Base-by-base conservation (phyloP, 1,140 invertebrate genomes). In the Temnothorax nylanderi region DNA sequence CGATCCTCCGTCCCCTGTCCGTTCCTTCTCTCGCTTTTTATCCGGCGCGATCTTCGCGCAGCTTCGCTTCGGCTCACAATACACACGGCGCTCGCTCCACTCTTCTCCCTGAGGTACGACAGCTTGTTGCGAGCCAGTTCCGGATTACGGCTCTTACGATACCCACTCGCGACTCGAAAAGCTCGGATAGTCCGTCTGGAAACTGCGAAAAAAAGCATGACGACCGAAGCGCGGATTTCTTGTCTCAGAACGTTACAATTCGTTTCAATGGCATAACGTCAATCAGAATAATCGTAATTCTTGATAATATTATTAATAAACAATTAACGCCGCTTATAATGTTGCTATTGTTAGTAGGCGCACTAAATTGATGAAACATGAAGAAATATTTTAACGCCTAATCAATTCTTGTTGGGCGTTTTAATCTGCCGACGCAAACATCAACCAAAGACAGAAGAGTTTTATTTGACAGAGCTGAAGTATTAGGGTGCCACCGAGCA, bases 131-230 rank as follows among this genome's bases (percentile, higher is more conserved):
- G n/a, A 90, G 58, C 89, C 81, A 90, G 89, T 88, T 90, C 76
- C 89, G 86, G 89, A 90, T 90, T 90, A 90, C 86, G 44, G 34
- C 81, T 67, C 87, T 87, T 85, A 85, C 88, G 80, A 85, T 88
- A 76, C 69, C 72, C 62, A 8, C 44, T 72, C n/a, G 74, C 58
- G 21, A 69, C 54, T 71, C 49, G 82, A 41, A 82, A 58, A 71
- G 41, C 88, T 74, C 54, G 21, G 47, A 44, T 16, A 47, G 49
- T 44, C 62, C 51, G 44, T 37, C 56, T 41, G 60, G 56, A 47
- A 32, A 64, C 21, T 72, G 71, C 56, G 88, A 86, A 74, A 89
- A 87, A 89, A 85, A 32, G 11, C 65, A 49, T 26, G 26, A 37
- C 77, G 26, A 5, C 10, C 54, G 32, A 56, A 21, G 51, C 26